These are phyloP conservation scores for Xanthostigma xanthostigma DNA, from an alignment of 2,888 invertebrate species.

Conservation along the genomic window DNA sequence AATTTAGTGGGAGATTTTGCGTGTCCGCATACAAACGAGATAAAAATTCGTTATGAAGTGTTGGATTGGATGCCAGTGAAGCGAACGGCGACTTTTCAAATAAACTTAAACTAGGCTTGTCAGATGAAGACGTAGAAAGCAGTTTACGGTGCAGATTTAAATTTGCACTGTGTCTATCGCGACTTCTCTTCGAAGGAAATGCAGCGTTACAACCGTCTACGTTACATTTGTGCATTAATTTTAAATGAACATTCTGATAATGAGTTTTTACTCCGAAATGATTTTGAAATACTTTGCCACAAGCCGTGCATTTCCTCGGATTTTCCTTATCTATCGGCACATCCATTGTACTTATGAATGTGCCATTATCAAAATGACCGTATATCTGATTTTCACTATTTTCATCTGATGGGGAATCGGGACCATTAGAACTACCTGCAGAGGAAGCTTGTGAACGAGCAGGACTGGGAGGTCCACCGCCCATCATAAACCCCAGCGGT, in stretches of 20 bases:
- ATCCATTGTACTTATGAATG: slow-evolving; percentile 58
- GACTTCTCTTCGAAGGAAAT: slow-evolving; percentile 82
- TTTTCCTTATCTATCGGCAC: slow-evolving; percentile 86
- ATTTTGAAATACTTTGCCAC: slow-evolving; percentile 86
- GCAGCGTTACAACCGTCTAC: slow-evolving; percentile 90
- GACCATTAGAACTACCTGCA: slow-evolving; percentile 37
- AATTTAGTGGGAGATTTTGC: slow-evolving; percentile 39
- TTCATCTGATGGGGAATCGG: slow-evolving; percentile 42
- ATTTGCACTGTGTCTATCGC: slow-evolving; percentile 87
- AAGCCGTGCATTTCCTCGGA: slow-evolving; percentile 79
- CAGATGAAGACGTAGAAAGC: slow-evolving; percentile 50
- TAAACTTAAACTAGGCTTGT: slow-evolving; percentile 32
- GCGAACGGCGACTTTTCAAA: slow-evolving; percentile 36
- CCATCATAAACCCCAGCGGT: slow-evolving; percentile 32
- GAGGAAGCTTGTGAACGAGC: slow-evolving; percentile 45
- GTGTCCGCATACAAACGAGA: slow-evolving; percentile 63
- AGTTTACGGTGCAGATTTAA: slow-evolving; percentile 81
- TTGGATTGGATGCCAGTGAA: slow-evolving; percentile 40
- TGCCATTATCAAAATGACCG: slow-evolving; percentile 59
- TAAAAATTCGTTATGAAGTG: slow-evolving; percentile 65
- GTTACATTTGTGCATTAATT: slow-evolving; percentile 89
- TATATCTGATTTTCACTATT: slow-evolving; percentile 45
- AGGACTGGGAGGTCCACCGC: slow-evolving; percentile 41
- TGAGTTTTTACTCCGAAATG: slow-evolving; percentile 88
- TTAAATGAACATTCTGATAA: slow-evolving; percentile 89